Evolutionary conservation across 1,140 invertebrate genomes (phyloP).

Genomic region (Bombus balteatus): DNA sequence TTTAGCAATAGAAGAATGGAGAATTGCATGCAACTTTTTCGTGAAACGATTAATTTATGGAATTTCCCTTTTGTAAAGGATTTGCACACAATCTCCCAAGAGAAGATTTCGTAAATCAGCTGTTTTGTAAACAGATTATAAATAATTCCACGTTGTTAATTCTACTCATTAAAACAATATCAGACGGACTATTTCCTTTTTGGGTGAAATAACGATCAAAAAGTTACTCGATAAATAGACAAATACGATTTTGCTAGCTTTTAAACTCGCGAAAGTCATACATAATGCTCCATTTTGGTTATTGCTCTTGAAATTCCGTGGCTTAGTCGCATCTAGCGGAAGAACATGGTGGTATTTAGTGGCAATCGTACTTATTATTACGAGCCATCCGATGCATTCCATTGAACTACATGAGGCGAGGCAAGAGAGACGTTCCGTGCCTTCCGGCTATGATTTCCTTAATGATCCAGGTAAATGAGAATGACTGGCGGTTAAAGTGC

Average conservation of each 20-base stretch:
- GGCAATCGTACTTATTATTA: constrained; percentile 54
- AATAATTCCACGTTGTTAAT: no score
- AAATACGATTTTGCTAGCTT: background rate
- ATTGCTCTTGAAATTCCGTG: constrained; percentile 27
- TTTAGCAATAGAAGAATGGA: no score
- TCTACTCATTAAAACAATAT: no score
- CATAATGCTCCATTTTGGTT: background rate
- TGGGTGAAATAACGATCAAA: background rate
- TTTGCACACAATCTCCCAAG: no score
- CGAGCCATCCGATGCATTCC: constrained; percentile 32
- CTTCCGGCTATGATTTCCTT: constrained; percentile 54
- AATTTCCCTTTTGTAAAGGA: no score
- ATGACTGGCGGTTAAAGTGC: constrained; percentile 74
- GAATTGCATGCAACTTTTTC: no score
- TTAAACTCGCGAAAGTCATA: background rate
- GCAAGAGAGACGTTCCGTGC: constrained; percentile 9
- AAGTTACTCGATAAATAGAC: background rate
- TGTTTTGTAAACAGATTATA: no score
- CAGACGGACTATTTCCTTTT: no score
- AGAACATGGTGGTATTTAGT: background rate
- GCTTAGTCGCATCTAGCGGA: background rate
- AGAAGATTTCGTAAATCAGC: no score
- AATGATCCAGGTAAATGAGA: constrained; percentile 75
- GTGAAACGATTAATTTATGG: no score
- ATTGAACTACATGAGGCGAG: constrained; percentile 22